phyloP scores from a whole-genome alignment of 2,888 invertebrate species.

The Caenorhabditis macrosperma region DNA sequence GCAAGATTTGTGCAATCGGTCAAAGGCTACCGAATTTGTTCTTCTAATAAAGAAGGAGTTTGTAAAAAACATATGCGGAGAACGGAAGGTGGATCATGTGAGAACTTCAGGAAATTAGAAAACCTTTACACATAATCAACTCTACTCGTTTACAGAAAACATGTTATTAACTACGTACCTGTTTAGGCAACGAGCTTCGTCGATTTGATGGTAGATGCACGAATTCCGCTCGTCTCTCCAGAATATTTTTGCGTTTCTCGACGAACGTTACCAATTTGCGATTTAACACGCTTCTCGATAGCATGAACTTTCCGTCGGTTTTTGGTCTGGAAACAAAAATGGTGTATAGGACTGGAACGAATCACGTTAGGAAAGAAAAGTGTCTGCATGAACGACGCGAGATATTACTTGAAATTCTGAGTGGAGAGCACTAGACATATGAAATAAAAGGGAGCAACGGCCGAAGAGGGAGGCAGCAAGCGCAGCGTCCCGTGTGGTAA shows the following conservation, averaged over 20 bases:
- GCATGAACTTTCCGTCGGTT: slow-evolving; percentile 62
- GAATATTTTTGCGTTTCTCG: slow-evolving; percentile 89
- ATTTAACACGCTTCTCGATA: slow-evolving; percentile 64
- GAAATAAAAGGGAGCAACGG: no score
- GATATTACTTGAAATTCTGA: no score
- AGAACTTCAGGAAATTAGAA: neutral
- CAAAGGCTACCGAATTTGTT: no score
- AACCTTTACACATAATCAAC: neutral
- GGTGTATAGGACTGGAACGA: neutral
- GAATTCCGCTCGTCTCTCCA: slow-evolving; percentile 95
- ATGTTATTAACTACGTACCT: neutral
- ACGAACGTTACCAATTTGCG: slow-evolving; percentile 83
- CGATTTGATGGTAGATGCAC: slow-evolving; percentile 90
- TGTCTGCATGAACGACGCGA: no score
- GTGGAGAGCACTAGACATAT: no score
- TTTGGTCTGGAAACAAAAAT: slow-evolving; percentile 57
- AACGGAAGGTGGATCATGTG: neutral
- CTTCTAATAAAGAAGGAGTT: no score
- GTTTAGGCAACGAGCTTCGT: slow-evolving; percentile 85
- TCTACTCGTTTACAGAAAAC: neutral
- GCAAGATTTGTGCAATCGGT: no score
- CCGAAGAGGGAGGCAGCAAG: no score
- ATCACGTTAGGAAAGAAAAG: no score
- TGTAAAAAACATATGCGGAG: no score
- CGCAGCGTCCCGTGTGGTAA: no score